Conservation (phyloP, 2,888 invertebrate species). For the Brenthis ino region DNA sequence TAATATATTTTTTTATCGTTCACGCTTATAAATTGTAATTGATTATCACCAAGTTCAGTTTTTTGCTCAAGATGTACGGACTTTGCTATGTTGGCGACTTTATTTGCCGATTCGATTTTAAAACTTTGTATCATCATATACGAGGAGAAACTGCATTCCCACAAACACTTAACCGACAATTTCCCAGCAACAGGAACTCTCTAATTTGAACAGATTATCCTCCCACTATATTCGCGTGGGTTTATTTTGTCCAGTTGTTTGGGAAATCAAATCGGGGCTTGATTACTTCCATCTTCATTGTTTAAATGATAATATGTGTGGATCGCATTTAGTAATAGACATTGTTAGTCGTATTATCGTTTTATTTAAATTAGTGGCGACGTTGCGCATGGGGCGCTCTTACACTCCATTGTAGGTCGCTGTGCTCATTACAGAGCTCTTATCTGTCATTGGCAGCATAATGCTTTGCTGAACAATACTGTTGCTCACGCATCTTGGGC, state of each 20-base stretch:
- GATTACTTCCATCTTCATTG: constrained; percentile 21
- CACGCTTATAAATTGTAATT: constrained; percentile 35
- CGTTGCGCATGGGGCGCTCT: constrained; percentile 47
- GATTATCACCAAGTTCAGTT: constrained; percentile 31
- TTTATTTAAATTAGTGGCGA: constrained; percentile 45
- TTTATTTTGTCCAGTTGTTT: constrained; percentile 38
- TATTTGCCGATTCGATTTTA: constrained; percentile 35
- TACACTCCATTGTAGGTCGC: constrained; percentile 63
- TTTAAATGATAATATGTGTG: constrained; percentile 30
- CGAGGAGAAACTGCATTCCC: constrained; percentile 26
- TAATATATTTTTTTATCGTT: constrained; percentile 18
- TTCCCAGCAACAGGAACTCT: constrained; percentile 35
- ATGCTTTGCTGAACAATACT: constrained; percentile 65
- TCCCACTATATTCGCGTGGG: constrained; percentile 35
- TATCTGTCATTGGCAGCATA: constrained; percentile 78
- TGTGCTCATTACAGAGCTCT: constrained; percentile 67
- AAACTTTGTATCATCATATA: constrained; percentile 22
- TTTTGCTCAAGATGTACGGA: constrained; percentile 32
- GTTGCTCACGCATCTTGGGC: constrained; percentile 57
- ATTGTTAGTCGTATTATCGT: constrained; percentile 38
- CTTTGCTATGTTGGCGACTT: constrained; percentile 35
- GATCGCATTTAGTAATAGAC: constrained; percentile 26
- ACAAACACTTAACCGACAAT: constrained; percentile 28
- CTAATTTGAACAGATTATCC: constrained; percentile 38
- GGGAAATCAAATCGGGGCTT: constrained; percentile 29